Conservation (phyloP, 2,888 invertebrate species). For the Peribatodes rhomboidaria region DNA sequence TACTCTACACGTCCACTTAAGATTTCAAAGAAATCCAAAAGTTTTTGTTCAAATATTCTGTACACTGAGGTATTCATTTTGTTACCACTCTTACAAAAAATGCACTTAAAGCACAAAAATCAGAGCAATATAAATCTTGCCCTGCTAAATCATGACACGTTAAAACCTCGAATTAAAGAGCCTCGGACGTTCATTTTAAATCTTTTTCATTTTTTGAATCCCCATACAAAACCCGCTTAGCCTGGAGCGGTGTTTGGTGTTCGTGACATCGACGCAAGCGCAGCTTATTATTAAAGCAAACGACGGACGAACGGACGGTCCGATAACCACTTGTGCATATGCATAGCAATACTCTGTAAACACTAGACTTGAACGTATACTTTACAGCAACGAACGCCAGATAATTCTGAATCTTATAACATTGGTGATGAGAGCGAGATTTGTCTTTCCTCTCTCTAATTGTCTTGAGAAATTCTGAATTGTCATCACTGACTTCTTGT, state of each 20-base stretch:
- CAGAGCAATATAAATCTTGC: constrained; percentile 26
- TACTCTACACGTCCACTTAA: background rate
- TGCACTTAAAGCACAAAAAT: constrained; percentile 21
- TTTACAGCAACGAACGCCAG: constrained; percentile 39
- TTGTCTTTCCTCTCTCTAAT: constrained; percentile 7
- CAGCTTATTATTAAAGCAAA: constrained; percentile 84
- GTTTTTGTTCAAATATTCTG: background rate
- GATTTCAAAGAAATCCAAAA: background rate
- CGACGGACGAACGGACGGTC: constrained; percentile 69
- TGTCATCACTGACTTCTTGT: constrained; percentile 37
- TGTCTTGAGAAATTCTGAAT: constrained; percentile 32
- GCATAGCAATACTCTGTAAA: constrained; percentile 79
- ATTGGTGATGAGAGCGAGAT: constrained; percentile 6
- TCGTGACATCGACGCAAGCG: constrained; percentile 80
- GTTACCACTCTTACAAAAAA: background rate
- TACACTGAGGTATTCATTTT: too few species aligned
- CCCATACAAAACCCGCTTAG: constrained; percentile 58
- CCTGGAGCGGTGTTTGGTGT: constrained; percentile 75
- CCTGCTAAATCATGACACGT: constrained; percentile 31
- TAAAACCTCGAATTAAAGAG: constrained; percentile 38
- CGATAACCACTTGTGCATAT: constrained; percentile 83
- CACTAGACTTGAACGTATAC: constrained; percentile 61
- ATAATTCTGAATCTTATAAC: constrained; percentile 29
- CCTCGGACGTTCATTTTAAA: constrained; percentile 57
- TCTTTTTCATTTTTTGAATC: constrained; percentile 65